Conservation (phyloP, 2,113 vertebrate genomes). For the Pyrgilauda ruficollis region DNA sequence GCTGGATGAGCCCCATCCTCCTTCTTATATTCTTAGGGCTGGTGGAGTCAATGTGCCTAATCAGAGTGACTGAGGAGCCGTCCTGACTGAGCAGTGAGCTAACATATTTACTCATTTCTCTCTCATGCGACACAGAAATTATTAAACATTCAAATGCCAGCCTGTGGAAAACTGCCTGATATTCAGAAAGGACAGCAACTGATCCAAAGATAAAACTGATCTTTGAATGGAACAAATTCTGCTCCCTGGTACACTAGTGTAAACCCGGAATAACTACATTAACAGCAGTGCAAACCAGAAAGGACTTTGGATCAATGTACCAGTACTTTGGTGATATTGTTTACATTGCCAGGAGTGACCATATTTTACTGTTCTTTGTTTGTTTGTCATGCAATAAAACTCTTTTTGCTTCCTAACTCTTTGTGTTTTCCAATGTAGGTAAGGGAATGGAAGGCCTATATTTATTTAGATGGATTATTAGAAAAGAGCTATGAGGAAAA, state of each 20-base stretch:
- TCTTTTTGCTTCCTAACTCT: neutral
- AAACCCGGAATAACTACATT: neutral
- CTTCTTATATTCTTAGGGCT: neutral
- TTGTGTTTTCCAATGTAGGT: neutral
- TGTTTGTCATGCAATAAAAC: neutral
- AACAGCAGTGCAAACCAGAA: neutral
- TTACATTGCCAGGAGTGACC: neutral
- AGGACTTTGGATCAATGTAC: constrained; percentile 33
- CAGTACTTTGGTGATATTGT: neutral
- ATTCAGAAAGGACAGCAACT: neutral
- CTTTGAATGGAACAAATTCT: neutral
- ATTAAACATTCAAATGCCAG: neutral
- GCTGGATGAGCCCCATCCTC: neutral
- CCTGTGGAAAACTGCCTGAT: neutral
- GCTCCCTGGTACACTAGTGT: neutral
- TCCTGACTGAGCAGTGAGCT: neutral
- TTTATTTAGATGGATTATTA: neutral
- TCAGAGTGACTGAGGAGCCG: neutral
- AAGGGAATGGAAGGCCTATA: neutral
- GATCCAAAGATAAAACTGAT: neutral
- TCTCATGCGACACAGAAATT: neutral
- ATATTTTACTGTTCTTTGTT: constrained; percentile 13
- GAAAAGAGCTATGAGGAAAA: neutral
- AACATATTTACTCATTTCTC: neutral
- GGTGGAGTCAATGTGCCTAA: neutral